These are phyloP conservation scores for Salarias fasciatus DNA, from an alignment of 2,797 vertebrate genomes.

Conservation along the genomic window DNA sequence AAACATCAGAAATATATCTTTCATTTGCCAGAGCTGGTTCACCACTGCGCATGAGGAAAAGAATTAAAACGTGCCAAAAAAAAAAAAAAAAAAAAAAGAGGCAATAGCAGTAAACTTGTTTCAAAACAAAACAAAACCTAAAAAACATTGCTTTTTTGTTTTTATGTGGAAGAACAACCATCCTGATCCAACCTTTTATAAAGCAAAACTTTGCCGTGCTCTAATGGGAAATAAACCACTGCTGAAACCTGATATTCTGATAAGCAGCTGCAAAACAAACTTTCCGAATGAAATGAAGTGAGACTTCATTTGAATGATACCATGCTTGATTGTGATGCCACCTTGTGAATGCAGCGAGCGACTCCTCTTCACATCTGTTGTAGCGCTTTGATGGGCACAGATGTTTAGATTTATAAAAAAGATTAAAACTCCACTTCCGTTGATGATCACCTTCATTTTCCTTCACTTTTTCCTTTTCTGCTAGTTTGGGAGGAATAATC, in stretches of 20 bases:
- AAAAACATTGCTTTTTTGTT: too few relatives aligned
- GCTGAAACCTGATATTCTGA: background rate
- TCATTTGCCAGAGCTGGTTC: too few relatives aligned
- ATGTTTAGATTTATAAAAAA: slow-evolving; percentile 21
- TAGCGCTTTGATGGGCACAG: slow-evolving; percentile 17
- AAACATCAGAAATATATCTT: too few relatives aligned
- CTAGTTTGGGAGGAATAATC: slow-evolving; percentile 51
- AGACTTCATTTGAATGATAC: background rate
- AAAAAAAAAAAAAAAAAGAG: too few relatives aligned
- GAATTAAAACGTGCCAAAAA: too few relatives aligned
- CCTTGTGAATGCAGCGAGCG: background rate
- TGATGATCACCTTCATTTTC: background rate
- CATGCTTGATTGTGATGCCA: background rate
- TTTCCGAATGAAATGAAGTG: background rate
- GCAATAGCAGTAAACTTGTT: too few relatives aligned
- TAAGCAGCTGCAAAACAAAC: background rate
- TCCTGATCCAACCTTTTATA: slow-evolving; percentile 6
- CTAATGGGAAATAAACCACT: background rate
- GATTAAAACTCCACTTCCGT: slow-evolving; percentile 11
- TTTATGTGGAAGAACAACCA: background rate
- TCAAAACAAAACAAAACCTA: slow-evolving; percentile 1
- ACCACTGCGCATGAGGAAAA: too few relatives aligned
- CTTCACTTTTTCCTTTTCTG: slow-evolving; percentile 10
- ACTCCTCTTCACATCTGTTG: background rate
- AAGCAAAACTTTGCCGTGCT: background rate